These are phyloP conservation scores for Oegoconia quadripuncta DNA, from an alignment of 2,888 invertebrate species.

Conservation along the genomic window DNA sequence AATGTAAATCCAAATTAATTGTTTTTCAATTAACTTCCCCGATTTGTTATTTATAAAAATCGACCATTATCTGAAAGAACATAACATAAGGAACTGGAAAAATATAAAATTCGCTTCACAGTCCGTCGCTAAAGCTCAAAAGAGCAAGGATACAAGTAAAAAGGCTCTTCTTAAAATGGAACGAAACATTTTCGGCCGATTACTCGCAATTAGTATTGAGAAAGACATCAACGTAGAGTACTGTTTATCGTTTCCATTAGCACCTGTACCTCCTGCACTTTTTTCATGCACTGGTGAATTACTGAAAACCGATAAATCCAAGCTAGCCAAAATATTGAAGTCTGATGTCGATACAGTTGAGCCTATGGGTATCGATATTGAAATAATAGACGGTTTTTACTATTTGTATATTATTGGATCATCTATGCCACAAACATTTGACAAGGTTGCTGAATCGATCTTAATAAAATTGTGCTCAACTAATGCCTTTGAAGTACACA, in stretches of 20 bases:
- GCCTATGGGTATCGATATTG: constrained; percentile 18
- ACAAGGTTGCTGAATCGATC: constrained; percentile 24
- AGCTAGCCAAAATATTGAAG: constrained; percentile 18
- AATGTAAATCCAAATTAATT: no score
- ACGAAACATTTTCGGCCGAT: constrained; percentile 26
- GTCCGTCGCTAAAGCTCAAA: constrained; percentile 19
- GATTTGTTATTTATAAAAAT: no score
- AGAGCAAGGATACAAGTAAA: constrained; percentile 25
- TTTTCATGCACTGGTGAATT: constrained; percentile 11
- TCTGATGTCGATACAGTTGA: constrained; percentile 13
- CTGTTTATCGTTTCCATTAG: constrained; percentile 30
- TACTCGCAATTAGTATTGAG: constrained; percentile 28
- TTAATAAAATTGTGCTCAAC: constrained; percentile 20
- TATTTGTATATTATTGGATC: constrained; percentile 23
- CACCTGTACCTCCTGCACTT: constrained; percentile 14
- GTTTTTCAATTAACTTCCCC: no score
- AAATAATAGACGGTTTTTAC: constrained; percentile 28
- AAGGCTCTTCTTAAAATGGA: constrained; percentile 30
- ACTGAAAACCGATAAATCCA: constrained; percentile 22
- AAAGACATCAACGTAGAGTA: constrained; percentile 34
- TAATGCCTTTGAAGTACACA: constrained; percentile 20
- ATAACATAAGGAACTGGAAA: no score
- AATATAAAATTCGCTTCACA: constrained; percentile 32
- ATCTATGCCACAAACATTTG: constrained; percentile 21
- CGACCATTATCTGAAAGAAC: no score